These are phyloP conservation scores for Phoeniculus purpureus DNA, from an alignment of 2,797 vertebrate species.

Conservation along the genomic window DNA sequence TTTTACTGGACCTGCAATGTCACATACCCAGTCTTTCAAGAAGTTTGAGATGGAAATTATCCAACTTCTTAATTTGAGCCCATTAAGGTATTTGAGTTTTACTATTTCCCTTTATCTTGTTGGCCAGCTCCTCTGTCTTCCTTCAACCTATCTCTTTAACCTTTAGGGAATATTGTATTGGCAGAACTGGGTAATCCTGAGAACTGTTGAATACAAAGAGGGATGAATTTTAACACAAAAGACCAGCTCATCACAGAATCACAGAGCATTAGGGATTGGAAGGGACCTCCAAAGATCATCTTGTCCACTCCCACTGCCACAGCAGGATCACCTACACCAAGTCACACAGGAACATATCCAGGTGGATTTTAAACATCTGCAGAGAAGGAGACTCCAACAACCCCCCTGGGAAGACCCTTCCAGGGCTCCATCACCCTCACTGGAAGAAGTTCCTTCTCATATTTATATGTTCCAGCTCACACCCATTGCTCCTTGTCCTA, in stretches of 20 bases:
- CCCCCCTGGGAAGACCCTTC: too few species aligned
- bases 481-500: too few species aligned
- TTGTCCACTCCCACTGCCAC: too few species aligned
- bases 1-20: slow-evolving; percentile 45
- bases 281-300: too few species aligned
- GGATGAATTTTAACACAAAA: not conserved
- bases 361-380: too few species aligned
- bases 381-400: too few species aligned
- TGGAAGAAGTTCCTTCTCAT: too few species aligned
- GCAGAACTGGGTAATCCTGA: not conserved
- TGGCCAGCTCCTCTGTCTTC: slow-evolving; percentile 14
- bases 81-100: slow-evolving; percentile 51
- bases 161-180: not conserved
- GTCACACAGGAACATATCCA: too few species aligned
- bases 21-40: slow-evolving; percentile 19
- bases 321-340: too few species aligned
- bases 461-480: too few species aligned
- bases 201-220: not conserved
- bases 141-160: not conserved
- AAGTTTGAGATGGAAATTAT: slow-evolving; percentile 50
- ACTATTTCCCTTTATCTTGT: slow-evolving; percentile 11
- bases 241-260: not conserved
- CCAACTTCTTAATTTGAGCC: slow-evolving; percentile 51
- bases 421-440: too few species aligned
- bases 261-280: too few species aligned